These are phyloP conservation scores for Saccostrea cuccullata DNA, from an alignment of 1,140 invertebrate species.

Conservation along the genomic window DNA sequence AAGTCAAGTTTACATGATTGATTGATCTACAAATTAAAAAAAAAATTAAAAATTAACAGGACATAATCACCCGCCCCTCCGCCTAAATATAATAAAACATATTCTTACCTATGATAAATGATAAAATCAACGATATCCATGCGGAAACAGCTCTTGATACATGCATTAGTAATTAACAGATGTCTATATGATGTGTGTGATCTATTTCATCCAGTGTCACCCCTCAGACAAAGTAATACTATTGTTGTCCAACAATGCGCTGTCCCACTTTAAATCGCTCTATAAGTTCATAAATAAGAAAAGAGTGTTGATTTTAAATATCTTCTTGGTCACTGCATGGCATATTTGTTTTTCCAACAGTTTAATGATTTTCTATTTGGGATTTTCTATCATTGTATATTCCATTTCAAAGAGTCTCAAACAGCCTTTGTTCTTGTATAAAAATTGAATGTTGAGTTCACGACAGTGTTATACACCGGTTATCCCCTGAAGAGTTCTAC, in stretches of 20 bases:
- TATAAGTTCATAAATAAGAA: neutral
- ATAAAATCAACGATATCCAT: neutral
- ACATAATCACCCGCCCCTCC: neutral
- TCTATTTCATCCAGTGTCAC: neutral
- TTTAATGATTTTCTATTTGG: neutral
- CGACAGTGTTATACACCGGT: too few species aligned
- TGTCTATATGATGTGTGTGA: too few species aligned
- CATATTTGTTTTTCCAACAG: neutral
- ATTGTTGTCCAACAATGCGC: neutral
- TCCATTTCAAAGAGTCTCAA: neutral
- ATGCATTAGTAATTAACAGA: too few species aligned
- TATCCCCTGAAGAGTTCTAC: too few species aligned
- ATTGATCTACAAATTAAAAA: neutral
- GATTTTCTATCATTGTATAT: neutral
- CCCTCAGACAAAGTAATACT: neutral
- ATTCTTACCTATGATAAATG: neutral
- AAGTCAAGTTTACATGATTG: neutral
- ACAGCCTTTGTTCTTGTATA: too few species aligned
- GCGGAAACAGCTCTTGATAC: neutral
- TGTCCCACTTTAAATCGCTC: conserved; percentile 10
- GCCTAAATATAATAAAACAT: neutral
- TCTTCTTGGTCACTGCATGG: conserved; percentile 4
- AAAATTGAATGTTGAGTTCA: too few species aligned
- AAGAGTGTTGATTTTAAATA: neutral
- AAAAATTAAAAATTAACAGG: neutral